These are phyloP conservation scores for Galerucella nymphaeae DNA, from an alignment of 2,888 invertebrate species.

Conservation along the genomic window DNA sequence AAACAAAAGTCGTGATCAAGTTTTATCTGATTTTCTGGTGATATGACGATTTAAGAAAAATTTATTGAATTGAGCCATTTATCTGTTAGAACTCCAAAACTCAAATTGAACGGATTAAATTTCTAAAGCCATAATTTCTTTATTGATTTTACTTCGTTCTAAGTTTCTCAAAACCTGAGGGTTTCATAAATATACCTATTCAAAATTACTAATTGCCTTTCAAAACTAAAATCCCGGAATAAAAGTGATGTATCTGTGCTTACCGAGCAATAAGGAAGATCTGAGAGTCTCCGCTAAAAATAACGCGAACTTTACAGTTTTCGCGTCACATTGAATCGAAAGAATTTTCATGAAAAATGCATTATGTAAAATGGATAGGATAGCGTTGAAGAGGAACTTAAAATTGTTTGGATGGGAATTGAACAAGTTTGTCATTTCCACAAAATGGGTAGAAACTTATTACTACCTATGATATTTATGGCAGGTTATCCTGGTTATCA, in stretches of 20 bases:
- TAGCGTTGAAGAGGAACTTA: slow-evolving; percentile 9
- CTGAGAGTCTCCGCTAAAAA: slow-evolving; percentile 10
- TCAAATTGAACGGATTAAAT: neutral
- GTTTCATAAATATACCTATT: slow-evolving; percentile 18
- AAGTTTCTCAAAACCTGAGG: neutral
- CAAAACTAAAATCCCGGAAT: slow-evolving; percentile 22
- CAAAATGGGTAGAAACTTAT: neutral
- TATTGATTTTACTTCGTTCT: neutral
- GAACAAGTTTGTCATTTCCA: slow-evolving; percentile 4
- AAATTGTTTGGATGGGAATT: slow-evolving; percentile 10
- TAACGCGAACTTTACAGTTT: slow-evolving; percentile 20
- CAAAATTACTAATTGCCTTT: slow-evolving; percentile 28
- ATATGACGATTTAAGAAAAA: too few relatives aligned
- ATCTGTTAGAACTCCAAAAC: neutral
- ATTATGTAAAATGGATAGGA: slow-evolving; percentile 22
- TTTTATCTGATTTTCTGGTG: too few relatives aligned
- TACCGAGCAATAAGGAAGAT: slow-evolving; percentile 24
- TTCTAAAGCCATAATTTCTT: neutral
- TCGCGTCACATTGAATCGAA: slow-evolving; percentile 11
- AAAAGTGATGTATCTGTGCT: slow-evolving; percentile 35
- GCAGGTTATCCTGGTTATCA: neutral
- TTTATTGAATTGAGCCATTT: neutral
- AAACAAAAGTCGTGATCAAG: too few relatives aligned
- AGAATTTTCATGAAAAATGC: slow-evolving; percentile 27
- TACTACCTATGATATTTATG: neutral